Conservation (phyloP, 2,888 invertebrate species). For the Rugalucina vietnamica region DNA sequence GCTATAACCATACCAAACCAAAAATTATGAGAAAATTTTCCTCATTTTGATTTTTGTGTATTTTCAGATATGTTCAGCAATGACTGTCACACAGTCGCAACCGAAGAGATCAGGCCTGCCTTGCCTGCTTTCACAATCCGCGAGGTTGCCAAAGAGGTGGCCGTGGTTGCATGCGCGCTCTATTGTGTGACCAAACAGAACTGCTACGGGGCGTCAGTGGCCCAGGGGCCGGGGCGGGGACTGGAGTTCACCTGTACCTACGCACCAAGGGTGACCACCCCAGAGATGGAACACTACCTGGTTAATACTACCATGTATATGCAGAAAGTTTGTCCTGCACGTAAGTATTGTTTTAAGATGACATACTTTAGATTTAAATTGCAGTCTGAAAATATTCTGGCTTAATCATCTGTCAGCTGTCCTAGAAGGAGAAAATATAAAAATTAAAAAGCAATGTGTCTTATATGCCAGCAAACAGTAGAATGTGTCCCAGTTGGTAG, state of each 20-base stretch:
- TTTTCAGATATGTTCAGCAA: too few relatives aligned
- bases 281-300: not conserved
- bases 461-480: too few relatives aligned
- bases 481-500: too few relatives aligned
- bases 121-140: not conserved
- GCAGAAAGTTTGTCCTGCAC: not conserved
- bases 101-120: not conserved
- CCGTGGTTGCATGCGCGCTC: not conserved
- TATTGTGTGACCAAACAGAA: not conserved
- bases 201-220: not conserved
- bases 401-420: too few relatives aligned
- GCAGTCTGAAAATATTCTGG: too few relatives aligned
- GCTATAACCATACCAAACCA: too few relatives aligned
- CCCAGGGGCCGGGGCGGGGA: not conserved
- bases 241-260: not conserved
- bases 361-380: too few relatives aligned
- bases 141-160: not conserved
- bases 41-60: too few relatives aligned
- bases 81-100: not conserved
- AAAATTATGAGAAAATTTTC: too few relatives aligned
- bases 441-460: too few relatives aligned
- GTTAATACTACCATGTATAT: not conserved
- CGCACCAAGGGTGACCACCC: not conserved
- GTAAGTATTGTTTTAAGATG: too few relatives aligned
- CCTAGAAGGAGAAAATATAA: too few relatives aligned